Conservation (phyloP, 2,888 invertebrate genomes). For the Rhimphoctona megacephalus region DNA sequence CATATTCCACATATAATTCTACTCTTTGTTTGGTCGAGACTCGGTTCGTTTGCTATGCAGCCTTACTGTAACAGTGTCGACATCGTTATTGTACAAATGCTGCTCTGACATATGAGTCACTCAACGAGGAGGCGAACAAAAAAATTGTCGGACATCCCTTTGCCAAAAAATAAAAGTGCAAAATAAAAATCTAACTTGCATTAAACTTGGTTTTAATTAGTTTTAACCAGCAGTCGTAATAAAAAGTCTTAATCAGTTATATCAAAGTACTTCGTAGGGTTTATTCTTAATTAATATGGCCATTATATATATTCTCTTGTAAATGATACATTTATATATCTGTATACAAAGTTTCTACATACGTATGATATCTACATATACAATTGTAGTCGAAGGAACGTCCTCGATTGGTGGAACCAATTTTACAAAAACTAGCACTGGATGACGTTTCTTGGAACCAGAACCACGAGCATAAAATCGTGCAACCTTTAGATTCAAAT, state of each 20-base stretch:
- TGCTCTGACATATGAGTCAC: background rate
- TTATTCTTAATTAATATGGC: no score
- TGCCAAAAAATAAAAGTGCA: background rate
- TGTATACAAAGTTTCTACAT: no score
- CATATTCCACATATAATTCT: conserved; percentile 53
- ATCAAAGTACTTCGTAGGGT: no score
- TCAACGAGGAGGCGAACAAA: background rate
- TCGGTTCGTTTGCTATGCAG: conserved; percentile 35
- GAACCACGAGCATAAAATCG: background rate
- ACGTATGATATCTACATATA: no score
- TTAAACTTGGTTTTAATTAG: background rate
- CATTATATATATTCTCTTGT: no score
- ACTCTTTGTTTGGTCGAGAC: conserved; percentile 38
- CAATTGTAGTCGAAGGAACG: background rate
- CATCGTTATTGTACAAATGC: conserved; percentile 2
- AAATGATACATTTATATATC: no score
- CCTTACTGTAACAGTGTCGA: conserved; percentile 7
- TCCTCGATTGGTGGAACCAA: background rate
- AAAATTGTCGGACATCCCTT: background rate
- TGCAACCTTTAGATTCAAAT: background rate
- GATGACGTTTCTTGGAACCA: background rate
- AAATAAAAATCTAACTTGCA: background rate
- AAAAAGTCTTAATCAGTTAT: background rate
- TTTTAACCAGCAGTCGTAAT: background rate
- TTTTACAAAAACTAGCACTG: background rate